Conservation (phyloP, 2,888 invertebrate genomes). For the Ischnus inquisitorius region DNA sequence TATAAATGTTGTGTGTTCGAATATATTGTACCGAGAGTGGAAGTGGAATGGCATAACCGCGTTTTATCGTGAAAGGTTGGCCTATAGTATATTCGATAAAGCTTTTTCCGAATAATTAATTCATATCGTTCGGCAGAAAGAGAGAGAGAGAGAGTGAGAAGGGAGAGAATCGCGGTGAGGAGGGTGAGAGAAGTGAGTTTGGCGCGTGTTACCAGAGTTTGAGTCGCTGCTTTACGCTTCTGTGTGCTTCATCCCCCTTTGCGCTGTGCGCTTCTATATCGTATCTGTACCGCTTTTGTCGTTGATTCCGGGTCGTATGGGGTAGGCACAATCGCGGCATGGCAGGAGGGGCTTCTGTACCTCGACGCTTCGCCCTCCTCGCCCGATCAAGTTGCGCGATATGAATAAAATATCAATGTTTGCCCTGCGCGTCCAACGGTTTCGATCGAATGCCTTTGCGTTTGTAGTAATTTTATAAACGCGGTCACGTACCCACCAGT, state of each 20-base stretch:
- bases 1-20: conserved; percentile 32
- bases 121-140: conserved; percentile 52
- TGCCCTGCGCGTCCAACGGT: conserved; percentile 24
- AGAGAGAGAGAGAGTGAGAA: not conserved
- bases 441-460: conserved; percentile 56
- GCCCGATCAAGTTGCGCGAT: conserved; percentile 65
- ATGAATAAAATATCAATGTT: conserved; percentile 70
- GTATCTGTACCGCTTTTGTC: not conserved
- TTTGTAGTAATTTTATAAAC: conserved; percentile 67
- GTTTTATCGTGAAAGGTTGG: conserved; percentile 38
- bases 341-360: conserved; percentile 1
- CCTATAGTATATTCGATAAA: conserved; percentile 54
- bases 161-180: conserved; percentile 12
- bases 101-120: conserved; percentile 69
- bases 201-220: conserved; percentile 7
- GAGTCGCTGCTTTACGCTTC: conserved; percentile 7
- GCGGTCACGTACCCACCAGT: conserved; percentile 55
- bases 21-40: conserved; percentile 6
- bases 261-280: not conserved
- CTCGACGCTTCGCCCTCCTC: conserved; percentile 44
- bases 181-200: conserved; percentile 1
- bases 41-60: not conserved
- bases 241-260: conserved; percentile 5
- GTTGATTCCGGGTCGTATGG: conserved; percentile 6
- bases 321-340: not conserved